phyloP scores from a whole-genome alignment of 2,888 invertebrate genomes.

The Gari tellinella region DNA sequence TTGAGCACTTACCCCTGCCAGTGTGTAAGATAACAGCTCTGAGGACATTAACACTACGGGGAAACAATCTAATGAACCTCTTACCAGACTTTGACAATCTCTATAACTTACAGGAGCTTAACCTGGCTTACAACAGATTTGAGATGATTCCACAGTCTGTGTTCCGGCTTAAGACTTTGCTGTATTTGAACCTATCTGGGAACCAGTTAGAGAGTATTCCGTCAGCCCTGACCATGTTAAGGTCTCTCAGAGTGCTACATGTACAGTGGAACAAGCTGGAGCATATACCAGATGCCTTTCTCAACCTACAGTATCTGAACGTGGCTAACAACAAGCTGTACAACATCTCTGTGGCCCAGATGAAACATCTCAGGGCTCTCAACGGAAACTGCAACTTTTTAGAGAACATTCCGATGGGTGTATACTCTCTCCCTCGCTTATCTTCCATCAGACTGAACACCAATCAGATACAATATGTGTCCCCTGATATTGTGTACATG shows the following conservation, averaged over 20 bases:
- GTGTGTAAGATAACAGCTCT: constrained; percentile 73
- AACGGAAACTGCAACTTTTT: constrained; percentile 77
- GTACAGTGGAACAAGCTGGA: constrained; percentile 75
- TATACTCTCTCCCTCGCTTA: constrained; percentile 73
- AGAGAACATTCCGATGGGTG: constrained; percentile 78
- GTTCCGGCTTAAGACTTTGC: constrained; percentile 67
- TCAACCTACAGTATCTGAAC: constrained; percentile 75
- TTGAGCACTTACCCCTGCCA: constrained; percentile 79
- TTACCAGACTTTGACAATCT: constrained; percentile 79
- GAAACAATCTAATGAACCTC: constrained; percentile 76
- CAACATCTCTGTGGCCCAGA: constrained; percentile 77
- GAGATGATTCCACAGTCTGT: constrained; percentile 72
- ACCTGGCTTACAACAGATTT: constrained; percentile 78
- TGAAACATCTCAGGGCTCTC: constrained; percentile 75
- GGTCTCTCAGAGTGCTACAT: constrained; percentile 73
- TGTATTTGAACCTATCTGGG: constrained; percentile 73
- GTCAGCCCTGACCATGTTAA: constrained; percentile 61
- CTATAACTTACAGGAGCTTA: constrained; percentile 74
- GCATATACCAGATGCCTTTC: constrained; percentile 70
- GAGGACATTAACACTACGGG: constrained; percentile 65
- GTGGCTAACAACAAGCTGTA: constrained; percentile 75
- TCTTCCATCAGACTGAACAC: constrained; percentile 73
- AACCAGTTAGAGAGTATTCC: constrained; percentile 74
- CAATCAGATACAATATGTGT: constrained; percentile 77
- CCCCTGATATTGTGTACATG: constrained; percentile 78